Evolutionary conservation across 1,140 invertebrate genomes (phyloP).

Genomic region (Papilio glaucus): DNA sequence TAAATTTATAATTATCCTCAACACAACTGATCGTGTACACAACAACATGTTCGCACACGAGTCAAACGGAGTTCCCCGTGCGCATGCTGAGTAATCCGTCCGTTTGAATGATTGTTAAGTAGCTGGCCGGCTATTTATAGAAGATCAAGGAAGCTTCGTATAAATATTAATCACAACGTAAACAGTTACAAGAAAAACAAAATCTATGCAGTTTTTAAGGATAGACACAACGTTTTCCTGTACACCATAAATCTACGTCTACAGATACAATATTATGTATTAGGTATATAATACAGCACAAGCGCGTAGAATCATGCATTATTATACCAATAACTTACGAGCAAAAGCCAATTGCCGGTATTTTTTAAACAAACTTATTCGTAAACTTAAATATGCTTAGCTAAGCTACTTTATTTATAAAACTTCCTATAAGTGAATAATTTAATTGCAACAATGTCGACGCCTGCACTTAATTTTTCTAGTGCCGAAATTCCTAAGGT

Average conservation of each 20-base stretch:
- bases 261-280: background rate
- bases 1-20: background rate
- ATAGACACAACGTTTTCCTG: conserved; percentile 25
- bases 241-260: background rate
- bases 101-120: conserved; percentile 17
- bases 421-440: too few species aligned
- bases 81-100: conserved; percentile 26
- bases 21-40: background rate
- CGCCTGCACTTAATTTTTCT: too few species aligned
- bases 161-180: conserved; percentile 8
- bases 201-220: conserved; percentile 15
- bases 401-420: too few species aligned
- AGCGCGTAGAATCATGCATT: too few species aligned
- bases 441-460: too few species aligned
- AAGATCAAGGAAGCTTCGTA: conserved; percentile 1
- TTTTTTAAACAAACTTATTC: too few species aligned
- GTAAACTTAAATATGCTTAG: too few species aligned
- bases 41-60: background rate
- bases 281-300: too few species aligned
- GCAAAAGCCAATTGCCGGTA: too few species aligned
- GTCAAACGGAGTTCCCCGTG: conserved; percentile 20
- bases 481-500: too few species aligned
- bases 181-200: conserved; percentile 30
- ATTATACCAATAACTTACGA: too few species aligned
- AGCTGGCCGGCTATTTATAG: conserved; percentile 24